Percentiles rank a stretch among this genome's conserved stretches.
phyloP scores from a whole-genome alignment of 2,113 vertebrate genomes.

The Mellivora capensis region DNA sequence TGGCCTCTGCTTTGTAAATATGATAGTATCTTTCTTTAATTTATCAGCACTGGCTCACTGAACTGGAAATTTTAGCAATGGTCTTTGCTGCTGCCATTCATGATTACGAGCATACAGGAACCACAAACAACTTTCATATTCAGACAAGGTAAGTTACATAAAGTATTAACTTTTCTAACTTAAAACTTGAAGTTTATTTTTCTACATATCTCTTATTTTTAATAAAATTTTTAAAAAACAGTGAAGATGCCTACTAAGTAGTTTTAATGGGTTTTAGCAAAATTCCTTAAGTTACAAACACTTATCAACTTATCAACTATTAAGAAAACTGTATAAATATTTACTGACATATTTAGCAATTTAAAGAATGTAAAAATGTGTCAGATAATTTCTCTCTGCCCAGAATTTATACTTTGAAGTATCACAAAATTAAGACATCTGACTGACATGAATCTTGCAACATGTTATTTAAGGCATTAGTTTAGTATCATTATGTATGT shows the following conservation, averaged over 20 bases:
- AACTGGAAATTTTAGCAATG: constrained; percentile 99
- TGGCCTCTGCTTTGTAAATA: not conserved
- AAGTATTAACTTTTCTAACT: not conserved
- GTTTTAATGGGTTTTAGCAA: not conserved
- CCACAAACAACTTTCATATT: constrained; percentile 99
- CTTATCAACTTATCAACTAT: not conserved
- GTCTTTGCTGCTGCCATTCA: constrained; percentile 98
- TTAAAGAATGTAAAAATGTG: not conserved
- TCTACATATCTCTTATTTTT: not conserved
- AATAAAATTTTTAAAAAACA: not conserved
- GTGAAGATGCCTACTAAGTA: not conserved
- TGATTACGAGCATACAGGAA: constrained; percentile 98
- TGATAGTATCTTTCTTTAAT: constrained; percentile 68
- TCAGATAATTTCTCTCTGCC: not conserved
- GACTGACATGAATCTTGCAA: not conserved
- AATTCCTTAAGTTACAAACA: not conserved
- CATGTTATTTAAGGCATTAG: not conserved
- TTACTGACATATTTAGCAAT: not conserved
- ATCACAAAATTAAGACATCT: not conserved
- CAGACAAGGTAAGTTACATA: constrained; percentile 90
- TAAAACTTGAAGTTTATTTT: not conserved
- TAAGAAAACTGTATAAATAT: not conserved
- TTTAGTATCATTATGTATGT: not conserved
- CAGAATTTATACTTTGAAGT: not conserved
- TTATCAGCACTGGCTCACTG: constrained; percentile 96